Percentiles rank a stretch among this genome's conserved stretches.
Conservation (phyloP, 2,113 vertebrate species). For the Bufo bufo region DNA sequence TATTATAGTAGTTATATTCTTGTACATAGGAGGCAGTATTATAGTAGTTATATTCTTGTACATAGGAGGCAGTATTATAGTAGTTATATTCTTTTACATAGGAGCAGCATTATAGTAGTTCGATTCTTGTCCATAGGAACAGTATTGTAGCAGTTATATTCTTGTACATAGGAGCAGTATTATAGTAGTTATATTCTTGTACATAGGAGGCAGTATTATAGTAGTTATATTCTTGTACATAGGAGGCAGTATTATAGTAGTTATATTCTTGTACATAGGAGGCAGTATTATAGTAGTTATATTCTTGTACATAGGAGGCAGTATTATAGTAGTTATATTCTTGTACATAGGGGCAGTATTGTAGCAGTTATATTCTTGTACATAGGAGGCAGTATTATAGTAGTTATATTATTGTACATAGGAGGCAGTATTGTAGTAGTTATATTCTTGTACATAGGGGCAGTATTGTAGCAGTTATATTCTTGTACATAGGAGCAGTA, state of each 20-base stretch:
- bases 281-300: too few relatives aligned
- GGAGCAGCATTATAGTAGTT: not conserved
- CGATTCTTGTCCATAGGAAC: not conserved
- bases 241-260: too few relatives aligned
- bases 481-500: not conserved
- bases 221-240: too few relatives aligned
- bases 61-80: too few relatives aligned
- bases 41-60: slow-evolving; percentile 1
- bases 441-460: not conserved
- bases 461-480: not conserved
- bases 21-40: not conserved
- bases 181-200: too few relatives aligned
- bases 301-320: not conserved
- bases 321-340: not conserved
- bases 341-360: not conserved
- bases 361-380: slow-evolving; percentile 4
- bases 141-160: not conserved
- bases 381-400: too few relatives aligned
- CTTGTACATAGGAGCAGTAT: not conserved
- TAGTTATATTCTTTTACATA: too few relatives aligned
- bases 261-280: too few relatives aligned
- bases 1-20: not conserved
- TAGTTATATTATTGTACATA: too few relatives aligned
- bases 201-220: too few relatives aligned
- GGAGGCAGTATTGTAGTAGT: not conserved